Conservation (phyloP, 2,888 invertebrate species). For the Drosophila phalerata region DNA sequence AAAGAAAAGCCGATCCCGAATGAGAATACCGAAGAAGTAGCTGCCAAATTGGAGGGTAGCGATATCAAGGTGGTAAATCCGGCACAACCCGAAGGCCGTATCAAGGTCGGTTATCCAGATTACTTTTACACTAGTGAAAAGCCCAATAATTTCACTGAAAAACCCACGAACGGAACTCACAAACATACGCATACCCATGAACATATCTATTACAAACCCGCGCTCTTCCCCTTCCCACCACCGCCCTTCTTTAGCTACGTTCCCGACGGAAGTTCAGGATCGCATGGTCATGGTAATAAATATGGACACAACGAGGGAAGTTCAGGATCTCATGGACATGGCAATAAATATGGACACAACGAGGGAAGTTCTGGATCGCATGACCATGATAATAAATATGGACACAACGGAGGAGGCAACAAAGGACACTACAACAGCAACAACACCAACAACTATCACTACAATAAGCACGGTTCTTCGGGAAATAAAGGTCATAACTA, state of each 20-base stretch:
- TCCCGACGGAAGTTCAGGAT: slow-evolving; percentile 1
- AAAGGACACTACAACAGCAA: not conserved
- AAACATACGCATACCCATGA: slow-evolving; percentile 13
- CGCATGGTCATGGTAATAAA: slow-evolving; percentile 24
- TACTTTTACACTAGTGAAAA: slow-evolving; percentile 4
- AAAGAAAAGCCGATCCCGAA: not conserved
- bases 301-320: not conserved
- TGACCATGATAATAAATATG: slow-evolving; percentile 18
- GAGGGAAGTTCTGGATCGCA: not conserved
- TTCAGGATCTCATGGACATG: slow-evolving; percentile 6
- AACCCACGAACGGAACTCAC: not conserved
- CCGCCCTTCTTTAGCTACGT: slow-evolving; percentile 7
- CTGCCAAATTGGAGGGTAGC: slow-evolving; percentile 16
- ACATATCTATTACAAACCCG: slow-evolving; percentile 33
- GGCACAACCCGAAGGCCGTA: slow-evolving; percentile 22
- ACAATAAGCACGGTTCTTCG: slow-evolving; percentile 11
- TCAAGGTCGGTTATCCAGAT: not conserved
- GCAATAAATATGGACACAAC: slow-evolving; percentile 10
- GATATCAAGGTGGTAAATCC: slow-evolving; percentile 4
- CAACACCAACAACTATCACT: not conserved
- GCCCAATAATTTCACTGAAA: not conserved
- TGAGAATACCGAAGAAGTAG: not conserved
- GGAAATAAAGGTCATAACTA: not conserved
- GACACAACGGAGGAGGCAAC: slow-evolving; percentile 2
- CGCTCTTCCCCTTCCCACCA: slow-evolving; percentile 28